phyloP scores from a whole-genome alignment of 1,140 invertebrate species.

The Ylistrum balloti region DNA sequence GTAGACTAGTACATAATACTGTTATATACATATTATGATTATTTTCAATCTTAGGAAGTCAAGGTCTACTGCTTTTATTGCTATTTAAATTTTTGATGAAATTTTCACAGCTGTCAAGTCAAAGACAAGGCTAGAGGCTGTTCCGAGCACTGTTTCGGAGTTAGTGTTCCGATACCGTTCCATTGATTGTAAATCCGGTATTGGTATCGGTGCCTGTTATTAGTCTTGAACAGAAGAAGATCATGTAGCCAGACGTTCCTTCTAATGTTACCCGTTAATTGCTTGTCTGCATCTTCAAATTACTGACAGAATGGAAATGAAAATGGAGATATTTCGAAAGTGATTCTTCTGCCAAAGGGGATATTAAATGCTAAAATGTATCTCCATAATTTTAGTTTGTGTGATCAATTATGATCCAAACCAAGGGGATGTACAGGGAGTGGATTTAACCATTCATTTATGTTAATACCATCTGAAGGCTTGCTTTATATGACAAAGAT shows the following conservation, averaged over 20 bases:
- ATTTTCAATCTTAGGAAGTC: conserved; percentile 1
- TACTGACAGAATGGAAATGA: conserved; percentile 39
- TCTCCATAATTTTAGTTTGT: not conserved
- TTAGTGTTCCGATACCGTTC: not conserved
- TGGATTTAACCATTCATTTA: not conserved
- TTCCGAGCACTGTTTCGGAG: not conserved
- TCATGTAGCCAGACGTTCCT: not conserved
- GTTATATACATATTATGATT: not conserved
- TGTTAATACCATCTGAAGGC: not conserved
- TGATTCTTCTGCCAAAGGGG: not conserved
- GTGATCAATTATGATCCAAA: not conserved
- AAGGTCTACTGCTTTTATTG: conserved; percentile 23
- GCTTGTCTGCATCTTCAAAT: conserved; percentile 38
- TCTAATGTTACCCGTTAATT: not conserved
- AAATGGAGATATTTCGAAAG: conserved; percentile 11
- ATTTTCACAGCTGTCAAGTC: conserved; percentile 33
- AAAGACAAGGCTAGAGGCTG: not conserved
- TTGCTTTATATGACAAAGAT: not conserved
- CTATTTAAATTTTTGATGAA: conserved; percentile 12
- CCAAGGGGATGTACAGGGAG: not conserved
- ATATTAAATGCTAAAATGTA: not conserved
- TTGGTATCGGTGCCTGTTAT: not conserved
- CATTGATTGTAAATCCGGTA: not conserved
- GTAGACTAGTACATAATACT: not conserved
- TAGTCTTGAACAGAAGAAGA: not conserved